phyloP scores from a whole-genome alignment of 35 echinoderm and acorn worm species.

The Lytechinus variegatus region DNA sequence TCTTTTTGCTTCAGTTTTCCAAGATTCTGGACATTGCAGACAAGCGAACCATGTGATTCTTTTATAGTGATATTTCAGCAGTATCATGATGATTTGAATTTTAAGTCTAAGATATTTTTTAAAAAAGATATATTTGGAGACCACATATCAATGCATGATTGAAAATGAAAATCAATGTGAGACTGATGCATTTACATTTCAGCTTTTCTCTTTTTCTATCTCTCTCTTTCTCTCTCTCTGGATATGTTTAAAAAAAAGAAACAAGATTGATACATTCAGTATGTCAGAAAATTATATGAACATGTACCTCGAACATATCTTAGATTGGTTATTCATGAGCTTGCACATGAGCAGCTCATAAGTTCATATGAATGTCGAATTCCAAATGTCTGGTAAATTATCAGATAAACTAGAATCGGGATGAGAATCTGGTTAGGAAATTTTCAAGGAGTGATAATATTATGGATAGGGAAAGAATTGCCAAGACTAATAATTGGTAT shows the following conservation, averaged over 20 bases:
- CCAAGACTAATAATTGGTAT: background rate
- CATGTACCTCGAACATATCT: no score
- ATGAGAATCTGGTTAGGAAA: background rate
- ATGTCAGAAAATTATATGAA: no score
- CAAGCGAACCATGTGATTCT: background rate
- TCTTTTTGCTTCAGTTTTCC: background rate
- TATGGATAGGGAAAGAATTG: background rate
- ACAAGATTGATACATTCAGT: no score
- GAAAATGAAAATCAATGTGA: background rate
- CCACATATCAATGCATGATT: background rate
- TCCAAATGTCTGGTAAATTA: background rate
- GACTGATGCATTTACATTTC: no score
- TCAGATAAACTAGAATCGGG: background rate
- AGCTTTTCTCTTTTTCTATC: no score
- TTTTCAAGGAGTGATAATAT: constrained; percentile 4
- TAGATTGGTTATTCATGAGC: no score
- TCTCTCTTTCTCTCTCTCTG: no score
- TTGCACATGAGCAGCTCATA: background rate
- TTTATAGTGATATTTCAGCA: background rate
- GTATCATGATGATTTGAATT: constrained; percentile 5
- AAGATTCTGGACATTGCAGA: background rate
- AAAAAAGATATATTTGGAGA: no score
- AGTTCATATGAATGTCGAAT: background rate
- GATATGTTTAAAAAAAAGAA: no score
- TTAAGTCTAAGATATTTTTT: background rate